Conservation (phyloP, 2,888 invertebrate genomes). For the Monochamus alternatus region DNA sequence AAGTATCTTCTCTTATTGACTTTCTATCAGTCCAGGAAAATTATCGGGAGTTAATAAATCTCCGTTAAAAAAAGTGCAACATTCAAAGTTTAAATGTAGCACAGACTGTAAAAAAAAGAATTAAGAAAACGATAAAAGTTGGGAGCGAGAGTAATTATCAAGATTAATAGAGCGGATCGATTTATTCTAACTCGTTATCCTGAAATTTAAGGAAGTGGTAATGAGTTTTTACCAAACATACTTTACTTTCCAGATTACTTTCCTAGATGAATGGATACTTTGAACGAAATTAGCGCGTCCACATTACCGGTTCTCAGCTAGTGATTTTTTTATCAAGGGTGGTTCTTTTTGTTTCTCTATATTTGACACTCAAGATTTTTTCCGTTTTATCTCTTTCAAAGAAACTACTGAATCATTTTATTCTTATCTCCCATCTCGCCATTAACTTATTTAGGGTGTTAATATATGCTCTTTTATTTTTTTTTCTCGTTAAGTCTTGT, state of each 20-base stretch:
- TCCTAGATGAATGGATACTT: constrained; percentile 16
- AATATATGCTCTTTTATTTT: too few relatives aligned
- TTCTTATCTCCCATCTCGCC: too few relatives aligned
- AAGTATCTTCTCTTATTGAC: background rate
- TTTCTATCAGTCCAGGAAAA: constrained; percentile 11
- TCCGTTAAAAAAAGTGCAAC: constrained; percentile 11
- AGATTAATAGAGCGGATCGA: constrained; percentile 18
- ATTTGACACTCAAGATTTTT: too few relatives aligned
- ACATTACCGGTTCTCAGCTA: background rate
- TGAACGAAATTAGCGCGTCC: background rate
- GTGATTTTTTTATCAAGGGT: background rate
- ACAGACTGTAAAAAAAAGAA: constrained; percentile 5
- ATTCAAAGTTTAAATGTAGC: constrained; percentile 25
- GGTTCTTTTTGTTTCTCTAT: too few relatives aligned
- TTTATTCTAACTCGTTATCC: constrained; percentile 14
- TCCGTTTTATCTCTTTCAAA: too few relatives aligned
- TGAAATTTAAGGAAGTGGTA: constrained; percentile 22
- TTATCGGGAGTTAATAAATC: constrained; percentile 12
- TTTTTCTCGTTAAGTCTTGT: too few relatives aligned
- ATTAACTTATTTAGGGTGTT: too few relatives aligned
- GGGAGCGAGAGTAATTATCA: constrained; percentile 18
- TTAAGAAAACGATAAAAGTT: constrained; percentile 20
- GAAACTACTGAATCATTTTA: too few relatives aligned
- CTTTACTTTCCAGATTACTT: constrained; percentile 11
- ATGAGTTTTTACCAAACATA: constrained; percentile 19